Conservation (phyloP, 1,140 invertebrate species). For the Temnothorax nylanderi region DNA sequence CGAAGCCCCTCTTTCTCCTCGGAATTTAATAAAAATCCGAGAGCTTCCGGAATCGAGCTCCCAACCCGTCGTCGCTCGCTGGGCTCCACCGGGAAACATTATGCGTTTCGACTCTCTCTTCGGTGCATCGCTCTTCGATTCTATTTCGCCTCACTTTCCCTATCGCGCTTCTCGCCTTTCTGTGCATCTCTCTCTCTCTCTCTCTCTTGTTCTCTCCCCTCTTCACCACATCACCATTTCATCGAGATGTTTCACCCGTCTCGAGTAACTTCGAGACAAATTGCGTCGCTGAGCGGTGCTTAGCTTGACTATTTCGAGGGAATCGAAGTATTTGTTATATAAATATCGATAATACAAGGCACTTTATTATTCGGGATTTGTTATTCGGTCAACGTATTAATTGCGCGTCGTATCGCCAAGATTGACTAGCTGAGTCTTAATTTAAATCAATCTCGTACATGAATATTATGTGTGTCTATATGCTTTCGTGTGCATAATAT, state of each 20-base stretch:
- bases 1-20: conserved; percentile 19
- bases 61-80: background rate
- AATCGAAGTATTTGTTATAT: conserved; percentile 45
- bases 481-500: background rate
- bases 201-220: background rate
- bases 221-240: background rate
- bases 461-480: background rate
- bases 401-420: background rate
- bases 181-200: background rate
- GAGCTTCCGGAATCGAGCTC: conserved; percentile 46
- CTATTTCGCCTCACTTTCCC: conserved; percentile 36
- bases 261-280: conserved; percentile 46
- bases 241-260: background rate
- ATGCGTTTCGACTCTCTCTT: conserved; percentile 36
- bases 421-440: background rate
- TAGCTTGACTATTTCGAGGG: background rate
- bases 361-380: background rate
- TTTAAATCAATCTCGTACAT: background rate
- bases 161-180: background rate
- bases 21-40: conserved; percentile 66
- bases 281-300: conserved; percentile 22
- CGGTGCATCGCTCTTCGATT: conserved; percentile 36
- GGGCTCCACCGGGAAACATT: conserved; percentile 34
- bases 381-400: conserved; percentile 3
- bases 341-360: conserved; percentile 23